These are phyloP conservation scores for Caradrina kadenii DNA, from an alignment of 2,888 invertebrate genomes.

Conservation along the genomic window DNA sequence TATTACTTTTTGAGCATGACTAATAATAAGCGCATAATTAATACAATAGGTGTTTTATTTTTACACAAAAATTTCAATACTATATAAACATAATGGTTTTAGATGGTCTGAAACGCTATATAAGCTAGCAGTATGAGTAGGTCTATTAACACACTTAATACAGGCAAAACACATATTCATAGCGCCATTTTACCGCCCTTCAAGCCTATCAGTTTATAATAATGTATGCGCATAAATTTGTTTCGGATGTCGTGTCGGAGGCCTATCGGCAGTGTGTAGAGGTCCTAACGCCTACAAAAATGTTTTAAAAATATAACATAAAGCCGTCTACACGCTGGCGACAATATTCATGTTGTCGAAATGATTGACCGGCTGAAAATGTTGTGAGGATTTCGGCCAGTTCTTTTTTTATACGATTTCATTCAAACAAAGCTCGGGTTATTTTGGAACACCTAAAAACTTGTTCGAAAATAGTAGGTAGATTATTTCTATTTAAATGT, in stretches of 20 bases:
- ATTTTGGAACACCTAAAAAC: neutral
- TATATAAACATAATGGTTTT: too few relatives aligned
- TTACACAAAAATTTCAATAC: too few relatives aligned
- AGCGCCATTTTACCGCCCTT: slow-evolving; percentile 69
- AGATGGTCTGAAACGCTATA: neutral
- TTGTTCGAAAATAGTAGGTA: too few relatives aligned
- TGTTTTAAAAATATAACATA: slow-evolving; percentile 61
- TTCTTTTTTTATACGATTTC: slow-evolving; percentile 22
- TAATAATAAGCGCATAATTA: too few relatives aligned
- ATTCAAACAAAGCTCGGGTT: slow-evolving; percentile 4
- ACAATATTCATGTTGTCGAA: slow-evolving; percentile 40
- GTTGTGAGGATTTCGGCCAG: slow-evolving; percentile 2
- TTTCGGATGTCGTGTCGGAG: slow-evolving; percentile 70
- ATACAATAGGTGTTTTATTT: too few relatives aligned
- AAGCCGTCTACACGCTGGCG: slow-evolving; percentile 20
- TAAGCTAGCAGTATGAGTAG: neutral
- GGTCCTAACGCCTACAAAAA: slow-evolving; percentile 68
- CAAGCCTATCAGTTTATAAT: slow-evolving; percentile 73
- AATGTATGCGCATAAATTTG: slow-evolving; percentile 85
- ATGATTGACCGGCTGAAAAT: slow-evolving; percentile 39
- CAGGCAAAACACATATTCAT: slow-evolving; percentile 18
- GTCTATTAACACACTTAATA: neutral
- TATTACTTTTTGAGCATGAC: too few relatives aligned
- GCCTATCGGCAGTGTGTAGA: slow-evolving; percentile 66
- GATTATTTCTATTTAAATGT: neutral